Percentiles rank a stretch among this genome's conserved stretches.
These are phyloP conservation scores for Balanococcus diminutus DNA, from an alignment of 2,888 invertebrate genomes.

Conservation along the genomic window DNA sequence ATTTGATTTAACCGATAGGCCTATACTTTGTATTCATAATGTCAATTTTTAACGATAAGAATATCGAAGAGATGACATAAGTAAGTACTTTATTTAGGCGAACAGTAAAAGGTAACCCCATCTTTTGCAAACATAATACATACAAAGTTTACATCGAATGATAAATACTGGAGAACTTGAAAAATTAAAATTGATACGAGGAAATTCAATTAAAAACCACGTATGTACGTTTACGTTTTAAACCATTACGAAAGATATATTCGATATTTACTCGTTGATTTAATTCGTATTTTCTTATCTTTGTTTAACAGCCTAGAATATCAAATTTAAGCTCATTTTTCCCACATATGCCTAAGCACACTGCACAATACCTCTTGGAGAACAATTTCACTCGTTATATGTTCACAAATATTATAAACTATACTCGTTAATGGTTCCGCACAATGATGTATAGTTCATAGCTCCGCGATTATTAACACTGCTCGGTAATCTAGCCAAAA, in stretches of 20 bases:
- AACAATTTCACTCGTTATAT: background rate
- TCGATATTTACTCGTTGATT: conserved; percentile 14
- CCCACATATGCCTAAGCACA: background rate
- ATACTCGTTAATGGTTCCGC: conserved; percentile 21
- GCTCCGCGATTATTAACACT: background rate
- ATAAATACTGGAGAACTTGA: too few relatives aligned
- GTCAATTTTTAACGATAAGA: too few relatives aligned
- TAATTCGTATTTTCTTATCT: conserved; percentile 13
- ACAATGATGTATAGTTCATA: background rate
- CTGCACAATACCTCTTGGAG: background rate
- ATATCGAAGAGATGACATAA: too few relatives aligned
- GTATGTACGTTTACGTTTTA: background rate
- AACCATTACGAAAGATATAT: conserved; percentile 4
- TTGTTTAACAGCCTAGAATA: conserved; percentile 21
- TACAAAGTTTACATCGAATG: too few relatives aligned
- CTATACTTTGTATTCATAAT: too few relatives aligned
- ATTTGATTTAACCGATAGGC: too few relatives aligned
- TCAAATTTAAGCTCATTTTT: background rate
- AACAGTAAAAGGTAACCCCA: too few relatives aligned
- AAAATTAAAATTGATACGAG: too few relatives aligned
- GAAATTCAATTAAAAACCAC: conserved; percentile 1
- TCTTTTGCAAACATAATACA: too few relatives aligned
- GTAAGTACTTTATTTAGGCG: too few relatives aligned
- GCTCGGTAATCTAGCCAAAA: background rate
- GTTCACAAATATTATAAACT: background rate